Conservation (phyloP, 2,888 invertebrate genomes). For the Protophormia terraenovae region DNA sequence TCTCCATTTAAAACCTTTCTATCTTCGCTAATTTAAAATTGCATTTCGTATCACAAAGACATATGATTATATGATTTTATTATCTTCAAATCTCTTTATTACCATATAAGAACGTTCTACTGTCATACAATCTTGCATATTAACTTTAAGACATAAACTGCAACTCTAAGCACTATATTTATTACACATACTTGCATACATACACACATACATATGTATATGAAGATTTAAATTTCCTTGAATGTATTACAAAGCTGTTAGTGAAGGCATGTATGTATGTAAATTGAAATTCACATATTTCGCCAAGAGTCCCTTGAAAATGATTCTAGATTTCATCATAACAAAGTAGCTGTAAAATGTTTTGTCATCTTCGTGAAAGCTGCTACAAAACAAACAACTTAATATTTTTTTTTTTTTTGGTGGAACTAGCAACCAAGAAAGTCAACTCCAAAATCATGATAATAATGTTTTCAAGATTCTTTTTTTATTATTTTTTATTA, state of each 20-base stretch:
- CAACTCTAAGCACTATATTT: neutral
- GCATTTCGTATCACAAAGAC: neutral
- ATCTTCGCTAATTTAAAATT: neutral
- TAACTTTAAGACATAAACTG: neutral
- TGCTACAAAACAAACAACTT: constrained; percentile 34
- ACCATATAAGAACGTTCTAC: neutral
- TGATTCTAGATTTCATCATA: neutral
- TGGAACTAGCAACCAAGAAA: neutral
- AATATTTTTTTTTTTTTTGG: neutral
- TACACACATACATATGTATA: neutral
- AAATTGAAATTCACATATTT: neutral
- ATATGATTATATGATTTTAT: constrained; percentile 36
- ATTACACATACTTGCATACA: neutral
- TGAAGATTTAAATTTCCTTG: neutral
- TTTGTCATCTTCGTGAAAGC: constrained; percentile 39
- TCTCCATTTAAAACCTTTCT: neutral
- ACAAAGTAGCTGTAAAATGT: constrained; percentile 48
- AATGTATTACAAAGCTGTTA: too few species aligned
- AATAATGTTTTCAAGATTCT: constrained; percentile 10
- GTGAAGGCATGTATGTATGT: neutral
- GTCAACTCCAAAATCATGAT: constrained; percentile 32
- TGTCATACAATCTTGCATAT: neutral
- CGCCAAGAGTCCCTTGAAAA: too few species aligned
- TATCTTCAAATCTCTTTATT: constrained; percentile 13
- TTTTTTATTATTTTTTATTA: too few species aligned